Conservation (phyloP, 2,888 invertebrate species). For the Euplexia lucipara region DNA sequence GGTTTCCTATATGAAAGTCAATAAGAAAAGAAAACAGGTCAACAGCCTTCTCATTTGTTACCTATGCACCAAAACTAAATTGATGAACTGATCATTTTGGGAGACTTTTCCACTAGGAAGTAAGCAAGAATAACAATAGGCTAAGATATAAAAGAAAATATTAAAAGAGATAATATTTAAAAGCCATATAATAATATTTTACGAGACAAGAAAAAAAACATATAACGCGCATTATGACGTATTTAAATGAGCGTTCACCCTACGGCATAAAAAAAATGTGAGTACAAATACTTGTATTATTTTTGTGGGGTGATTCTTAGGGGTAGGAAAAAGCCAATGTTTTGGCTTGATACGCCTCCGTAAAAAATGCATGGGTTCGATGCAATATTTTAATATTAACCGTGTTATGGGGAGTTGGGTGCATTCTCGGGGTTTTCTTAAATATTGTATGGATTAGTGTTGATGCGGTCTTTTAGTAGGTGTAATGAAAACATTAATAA, state of each 20-base stretch:
- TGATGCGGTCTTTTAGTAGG: constrained; percentile 64
- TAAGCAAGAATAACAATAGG: constrained; percentile 12
- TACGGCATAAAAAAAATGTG: constrained; percentile 78
- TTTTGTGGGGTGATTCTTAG: constrained; percentile 80
- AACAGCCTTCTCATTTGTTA: neutral
- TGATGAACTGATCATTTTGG: neutral
- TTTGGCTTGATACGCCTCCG: constrained; percentile 80
- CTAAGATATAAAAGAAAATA: constrained; percentile 22
- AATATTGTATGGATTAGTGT: constrained; percentile 72
- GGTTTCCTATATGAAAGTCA: too few relatives aligned
- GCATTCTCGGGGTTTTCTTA: constrained; percentile 77
- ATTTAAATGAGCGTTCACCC: constrained; percentile 82
- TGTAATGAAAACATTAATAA: constrained; percentile 4
- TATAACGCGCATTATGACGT: constrained; percentile 73
- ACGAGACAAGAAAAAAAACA: constrained; percentile 66
- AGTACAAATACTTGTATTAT: constrained; percentile 90
- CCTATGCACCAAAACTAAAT: neutral
- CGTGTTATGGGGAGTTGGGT: constrained; percentile 85
- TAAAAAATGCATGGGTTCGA: constrained; percentile 88
- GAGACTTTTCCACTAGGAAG: neutral
- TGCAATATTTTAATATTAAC: constrained; percentile 91
- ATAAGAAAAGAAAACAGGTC: neutral
- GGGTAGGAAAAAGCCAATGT: constrained; percentile 86
- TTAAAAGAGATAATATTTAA: constrained; percentile 51
- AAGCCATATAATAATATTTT: constrained; percentile 60